Evolutionary conservation across 1,140 invertebrate species (phyloP), one percentile per base, ranked within the genome.

Genomic region (Himalopsyche phryganea): DNA sequence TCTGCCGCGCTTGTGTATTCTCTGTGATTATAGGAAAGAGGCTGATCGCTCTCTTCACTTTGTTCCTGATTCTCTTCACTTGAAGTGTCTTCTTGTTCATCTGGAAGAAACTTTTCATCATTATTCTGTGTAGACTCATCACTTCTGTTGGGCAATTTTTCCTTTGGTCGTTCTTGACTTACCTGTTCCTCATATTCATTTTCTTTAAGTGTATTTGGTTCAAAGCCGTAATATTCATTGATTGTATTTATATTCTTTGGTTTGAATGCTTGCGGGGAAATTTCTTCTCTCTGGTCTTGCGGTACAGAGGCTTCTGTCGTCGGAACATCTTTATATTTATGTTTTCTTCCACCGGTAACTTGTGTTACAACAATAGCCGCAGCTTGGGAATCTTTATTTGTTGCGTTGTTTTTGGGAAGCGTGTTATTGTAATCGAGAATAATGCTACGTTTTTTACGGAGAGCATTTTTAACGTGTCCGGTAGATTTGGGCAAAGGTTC

Each of bases 61-160:
- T 49, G 32, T n/a, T 19, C 28, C 19, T 57, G 28, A 56, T 61
- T 18, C 11, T 20, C 13, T 38, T 35, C n/a, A 23, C n/a, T 49
- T 13, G 33, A 36, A 35, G 17, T 23, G 36, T 61, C 44, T 44
- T 61, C 18, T 44, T 56, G 17, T 51, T 52, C 42, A 61, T 62
- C 61, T 63, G 61, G 45, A 63, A 63, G 49, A 60, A 56, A 63
- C 50, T 52, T 50, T 50, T 50, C 33, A 46, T 58, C 49, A 53
- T 57, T 55, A 62, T 62, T 44, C 10, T 35, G 45, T 32, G 10
- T 42, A 3, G 47, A 19, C 18, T 58, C 41, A 18, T 62, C 42
- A 14, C 57, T 17, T 13, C 14, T 40, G 32, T 28, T 45, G 44
- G 20, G 14, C 15, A 41, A 38, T 14, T 38, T 50, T 47, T 56